Evolutionary conservation across 30 jellyfish, hydroid and myxozoan genomes (phyloP).

Genomic region (Mastigias papua): DNA sequence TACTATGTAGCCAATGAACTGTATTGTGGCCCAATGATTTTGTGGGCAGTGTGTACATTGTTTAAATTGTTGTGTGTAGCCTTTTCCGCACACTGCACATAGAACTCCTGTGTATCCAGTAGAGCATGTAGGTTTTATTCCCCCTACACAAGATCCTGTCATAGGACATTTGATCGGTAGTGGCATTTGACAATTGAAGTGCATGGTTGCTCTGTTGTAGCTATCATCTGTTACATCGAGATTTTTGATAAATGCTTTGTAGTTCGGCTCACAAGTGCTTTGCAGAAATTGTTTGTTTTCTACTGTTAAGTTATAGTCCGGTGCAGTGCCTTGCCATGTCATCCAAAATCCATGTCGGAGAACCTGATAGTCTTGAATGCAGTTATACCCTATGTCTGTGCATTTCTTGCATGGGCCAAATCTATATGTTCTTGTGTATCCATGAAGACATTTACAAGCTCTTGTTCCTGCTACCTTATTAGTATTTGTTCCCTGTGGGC

Average conservation of each 20-base stretch:
- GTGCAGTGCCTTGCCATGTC: conserved; percentile 17
- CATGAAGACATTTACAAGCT: conserved; percentile 55
- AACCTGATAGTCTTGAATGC: conserved; percentile 38
- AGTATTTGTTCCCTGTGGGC: conserved; percentile 65
- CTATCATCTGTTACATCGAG: not conserved
- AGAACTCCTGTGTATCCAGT: conserved; percentile 42
- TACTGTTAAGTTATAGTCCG: not conserved
- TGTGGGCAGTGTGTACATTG: conserved; percentile 52
- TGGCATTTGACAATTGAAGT: conserved; percentile 23
- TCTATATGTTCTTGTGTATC: conserved; percentile 38
- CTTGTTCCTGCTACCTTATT: conserved; percentile 35
- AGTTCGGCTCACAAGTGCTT: conserved; percentile 4
- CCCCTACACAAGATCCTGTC: conserved; percentile 56
- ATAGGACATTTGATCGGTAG: conserved; percentile 49
- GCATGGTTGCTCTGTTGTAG: conserved; percentile 20
- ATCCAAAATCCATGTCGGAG: conserved; percentile 50
- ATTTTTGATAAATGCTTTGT: conserved; percentile 5
- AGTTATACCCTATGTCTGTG: conserved; percentile 13
- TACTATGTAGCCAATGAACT: conserved; percentile 1
- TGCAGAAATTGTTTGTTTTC: too few species aligned
- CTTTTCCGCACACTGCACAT: conserved; percentile 51
- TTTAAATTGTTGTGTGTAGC: conserved; percentile 12
- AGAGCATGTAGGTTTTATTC: conserved; percentile 32
- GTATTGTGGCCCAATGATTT: not conserved
- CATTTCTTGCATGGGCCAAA: conserved; percentile 60